Evolutionary conservation across 2,797 vertebrate genomes (phyloP).

Genomic region (Parambassis ranga): DNA sequence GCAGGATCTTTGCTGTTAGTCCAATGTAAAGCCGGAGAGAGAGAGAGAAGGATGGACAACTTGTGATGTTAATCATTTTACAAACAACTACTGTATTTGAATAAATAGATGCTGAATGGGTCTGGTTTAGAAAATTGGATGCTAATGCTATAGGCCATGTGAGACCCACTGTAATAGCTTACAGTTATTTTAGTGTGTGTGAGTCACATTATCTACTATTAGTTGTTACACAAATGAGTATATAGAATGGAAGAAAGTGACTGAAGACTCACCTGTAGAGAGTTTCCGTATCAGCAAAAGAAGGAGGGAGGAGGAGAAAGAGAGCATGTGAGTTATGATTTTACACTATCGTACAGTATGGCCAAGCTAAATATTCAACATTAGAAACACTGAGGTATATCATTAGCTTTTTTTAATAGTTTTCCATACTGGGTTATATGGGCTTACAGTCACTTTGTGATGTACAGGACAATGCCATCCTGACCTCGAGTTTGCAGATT

Average conservation of each 20-base stretch:
- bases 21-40: constrained; percentile 74
- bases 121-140: neutral
- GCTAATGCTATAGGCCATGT: neutral
- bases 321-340: neutral
- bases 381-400: too few species aligned
- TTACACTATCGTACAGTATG: too few species aligned
- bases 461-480: too few species aligned
- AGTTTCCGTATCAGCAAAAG: neutral
- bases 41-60: constrained; percentile 57
- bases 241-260: neutral
- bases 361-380: too few species aligned
- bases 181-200: neutral
- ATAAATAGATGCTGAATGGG: neutral
- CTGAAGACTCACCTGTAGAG: constrained; percentile 52
- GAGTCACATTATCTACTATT: neutral
- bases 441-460: too few species aligned
- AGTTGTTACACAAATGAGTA: neutral
- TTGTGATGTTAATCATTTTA: constrained; percentile 53
- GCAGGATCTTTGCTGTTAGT: constrained; percentile 97
- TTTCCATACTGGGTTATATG: too few species aligned
- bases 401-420: too few species aligned
- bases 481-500: too few species aligned
- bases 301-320: constrained; percentile 4
- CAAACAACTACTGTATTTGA: neutral
- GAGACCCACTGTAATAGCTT: neutral